Percentiles rank a stretch among this genome's conserved stretches.
phyloP scores from a whole-genome alignment of 2,113 vertebrate species.

The Archocentrus centrarchus region DNA sequence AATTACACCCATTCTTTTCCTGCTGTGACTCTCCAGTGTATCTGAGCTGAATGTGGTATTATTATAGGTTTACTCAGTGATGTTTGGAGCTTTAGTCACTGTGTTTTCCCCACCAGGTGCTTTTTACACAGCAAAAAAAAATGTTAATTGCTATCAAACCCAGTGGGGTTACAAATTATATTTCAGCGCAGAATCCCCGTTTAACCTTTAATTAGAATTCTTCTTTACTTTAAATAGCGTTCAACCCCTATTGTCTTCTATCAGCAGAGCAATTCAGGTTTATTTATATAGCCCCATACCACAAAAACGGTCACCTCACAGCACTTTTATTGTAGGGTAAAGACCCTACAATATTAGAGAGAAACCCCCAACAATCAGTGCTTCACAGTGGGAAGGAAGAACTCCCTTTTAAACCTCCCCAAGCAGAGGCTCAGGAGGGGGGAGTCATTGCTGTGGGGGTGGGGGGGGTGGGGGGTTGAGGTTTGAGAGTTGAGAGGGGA shows the following conservation, averaged over 20 bases:
- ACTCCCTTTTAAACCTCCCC: background rate
- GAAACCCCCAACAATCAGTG: background rate
- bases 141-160: constrained; percentile 3
- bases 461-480: too few species aligned
- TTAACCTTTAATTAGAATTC: constrained; percentile 1
- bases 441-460: too few species aligned
- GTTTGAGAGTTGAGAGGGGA: too few species aligned
- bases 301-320: too few species aligned
- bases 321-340: background rate
- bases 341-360: background rate
- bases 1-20: constrained; percentile 28
- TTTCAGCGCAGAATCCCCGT: background rate
- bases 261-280: background rate
- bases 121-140: background rate
- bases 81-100: constrained; percentile 9
- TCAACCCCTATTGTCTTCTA: background rate
- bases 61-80: background rate
- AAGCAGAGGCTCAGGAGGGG: too few species aligned
- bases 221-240: background rate
- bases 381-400: background rate
- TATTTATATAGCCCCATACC: too few species aligned
- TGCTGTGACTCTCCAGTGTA: background rate
- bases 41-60: constrained; percentile 1
- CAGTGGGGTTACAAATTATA: background rate
- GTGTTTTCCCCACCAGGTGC: background rate